Percentiles rank a stretch among this genome's conserved stretches.
Conservation (phyloP, 2,888 invertebrate genomes). For the Apamea anceps region DNA sequence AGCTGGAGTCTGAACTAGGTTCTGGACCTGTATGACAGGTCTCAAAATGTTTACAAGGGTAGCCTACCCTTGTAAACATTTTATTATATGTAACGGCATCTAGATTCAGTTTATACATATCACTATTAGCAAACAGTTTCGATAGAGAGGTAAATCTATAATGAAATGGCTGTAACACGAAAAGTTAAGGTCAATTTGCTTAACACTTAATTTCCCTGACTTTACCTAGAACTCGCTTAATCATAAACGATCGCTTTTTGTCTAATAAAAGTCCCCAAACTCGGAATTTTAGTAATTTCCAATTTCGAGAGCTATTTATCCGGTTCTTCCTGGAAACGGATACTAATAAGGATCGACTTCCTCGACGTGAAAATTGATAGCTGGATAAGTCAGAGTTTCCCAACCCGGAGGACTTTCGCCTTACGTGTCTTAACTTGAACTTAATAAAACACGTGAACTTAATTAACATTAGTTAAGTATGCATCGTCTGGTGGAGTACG, state of each 20-base stretch:
- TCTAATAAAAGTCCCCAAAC: background rate
- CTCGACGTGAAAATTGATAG: slow-evolving; percentile 7
- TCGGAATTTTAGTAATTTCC: background rate
- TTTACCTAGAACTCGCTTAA: too few relatives aligned
- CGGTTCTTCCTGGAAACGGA: background rate
- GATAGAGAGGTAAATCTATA: too few relatives aligned
- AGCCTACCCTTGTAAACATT: too few relatives aligned
- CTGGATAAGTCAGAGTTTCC: background rate
- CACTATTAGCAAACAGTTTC: too few relatives aligned
- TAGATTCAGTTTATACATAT: too few relatives aligned
- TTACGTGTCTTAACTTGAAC: slow-evolving; percentile 10
- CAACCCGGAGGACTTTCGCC: background rate
- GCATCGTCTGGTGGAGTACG: background rate
- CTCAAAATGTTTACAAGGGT: too few relatives aligned
- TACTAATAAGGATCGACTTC: background rate
- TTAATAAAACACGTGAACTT: too few relatives aligned
- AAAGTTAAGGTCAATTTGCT: background rate
- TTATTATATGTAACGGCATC: too few relatives aligned
- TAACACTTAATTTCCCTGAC: background rate
- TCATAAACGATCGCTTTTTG: too few relatives aligned
- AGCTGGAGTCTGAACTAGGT: too few relatives aligned
- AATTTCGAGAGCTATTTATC: background rate
- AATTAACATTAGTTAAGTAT: slow-evolving; percentile 9
- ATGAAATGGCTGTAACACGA: background rate
- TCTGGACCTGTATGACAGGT: too few relatives aligned